These are phyloP conservation scores for Oncopodura yosiiana DNA, from an alignment of 1,140 invertebrate species.

Conservation along the genomic window DNA sequence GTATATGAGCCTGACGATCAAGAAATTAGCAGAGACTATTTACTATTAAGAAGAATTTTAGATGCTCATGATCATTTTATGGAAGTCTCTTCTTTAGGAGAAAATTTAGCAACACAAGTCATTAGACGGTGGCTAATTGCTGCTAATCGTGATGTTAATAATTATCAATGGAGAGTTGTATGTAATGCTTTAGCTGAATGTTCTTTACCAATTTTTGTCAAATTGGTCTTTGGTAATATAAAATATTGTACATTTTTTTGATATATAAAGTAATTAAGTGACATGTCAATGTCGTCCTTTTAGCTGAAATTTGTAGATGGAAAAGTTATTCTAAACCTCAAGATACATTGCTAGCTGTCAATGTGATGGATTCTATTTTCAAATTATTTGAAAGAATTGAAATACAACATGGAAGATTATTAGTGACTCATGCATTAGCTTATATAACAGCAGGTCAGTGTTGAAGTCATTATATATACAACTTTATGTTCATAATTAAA, in stretches of 20 bases:
- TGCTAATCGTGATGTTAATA: slow-evolving; percentile 74
- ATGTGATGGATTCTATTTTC: slow-evolving; percentile 96
- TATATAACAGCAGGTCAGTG: slow-evolving; percentile 72
- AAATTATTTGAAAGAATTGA: slow-evolving; percentile 91
- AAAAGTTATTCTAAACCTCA: slow-evolving; percentile 88
- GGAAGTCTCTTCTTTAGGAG: slow-evolving; percentile 80
- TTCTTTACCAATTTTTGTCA: slow-evolving; percentile 93
- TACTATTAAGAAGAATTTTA: slow-evolving; percentile 77
- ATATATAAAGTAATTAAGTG: too few species aligned
- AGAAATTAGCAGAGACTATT: slow-evolving; percentile 73
- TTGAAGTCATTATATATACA: not conserved
- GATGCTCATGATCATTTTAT: slow-evolving; percentile 83
- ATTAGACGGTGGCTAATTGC: slow-evolving; percentile 91
- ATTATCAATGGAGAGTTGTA: slow-evolving; percentile 90
- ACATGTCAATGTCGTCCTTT: too few species aligned
- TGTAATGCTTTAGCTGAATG: slow-evolving; percentile 86
- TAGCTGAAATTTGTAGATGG: slow-evolving; percentile 94
- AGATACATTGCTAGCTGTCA: slow-evolving; percentile 81
- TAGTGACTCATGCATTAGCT: slow-evolving; percentile 86
- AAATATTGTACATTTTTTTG: too few species aligned
- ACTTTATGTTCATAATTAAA: slow-evolving; percentile 27
- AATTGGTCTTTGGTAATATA: slow-evolving; percentile 91
- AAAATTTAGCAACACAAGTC: slow-evolving; percentile 86
- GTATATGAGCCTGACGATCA: slow-evolving; percentile 77
- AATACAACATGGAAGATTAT: slow-evolving; percentile 77